Evolutionary conservation across 2,888 invertebrate species (phyloP), one percentile per base, ranked within the genome.

Genomic region (Microplitis deprimator): DNA sequence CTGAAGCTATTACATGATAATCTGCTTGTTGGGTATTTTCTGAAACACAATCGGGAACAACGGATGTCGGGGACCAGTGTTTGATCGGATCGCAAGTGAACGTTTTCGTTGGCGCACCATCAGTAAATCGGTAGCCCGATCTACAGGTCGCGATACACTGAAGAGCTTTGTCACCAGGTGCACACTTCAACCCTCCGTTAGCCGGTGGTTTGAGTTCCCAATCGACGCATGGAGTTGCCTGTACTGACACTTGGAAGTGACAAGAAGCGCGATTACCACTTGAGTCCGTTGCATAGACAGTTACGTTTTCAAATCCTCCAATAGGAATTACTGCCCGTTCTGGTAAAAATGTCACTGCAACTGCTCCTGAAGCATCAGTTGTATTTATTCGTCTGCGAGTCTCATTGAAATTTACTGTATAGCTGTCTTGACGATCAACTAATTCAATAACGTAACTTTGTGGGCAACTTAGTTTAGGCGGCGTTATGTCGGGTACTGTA

Each of bases 21-120:
- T 96, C 95, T n/a, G 97, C 97, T 92, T 97, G 96, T 88, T 97
- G 96, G 16, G 97, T 97, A 89, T 97, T 96, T 92, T 97, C 97
- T 4, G 97, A 97, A 29, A 98, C 97, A 90, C 98, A 98, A 86
- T 98, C 97, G 0, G 98, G 98, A 29, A 98, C 97, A 68, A 97
- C 95, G 7, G 96, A 95, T 1, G 94, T 93, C 1, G 98, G 98
- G 8, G 93, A 92, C 98, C 98, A 98, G 78, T 94, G 92, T 70
- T 94, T 93, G 83, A 94, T 95, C 0, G 93, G 93, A 88, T 96
- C 95, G 86, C 97, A 98, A 1, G 94, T 92, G 89, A 96, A 98
- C 0, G 95, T 95, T 89, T 97, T 97, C 0, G 95, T 93, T 1
- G 95, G 94, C 86, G 96, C 95, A 50, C 97, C 97, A 87, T 97